Base-by-base conservation (phyloP, 1,140 invertebrate genomes). In the Antheraea pernyi region DNA sequence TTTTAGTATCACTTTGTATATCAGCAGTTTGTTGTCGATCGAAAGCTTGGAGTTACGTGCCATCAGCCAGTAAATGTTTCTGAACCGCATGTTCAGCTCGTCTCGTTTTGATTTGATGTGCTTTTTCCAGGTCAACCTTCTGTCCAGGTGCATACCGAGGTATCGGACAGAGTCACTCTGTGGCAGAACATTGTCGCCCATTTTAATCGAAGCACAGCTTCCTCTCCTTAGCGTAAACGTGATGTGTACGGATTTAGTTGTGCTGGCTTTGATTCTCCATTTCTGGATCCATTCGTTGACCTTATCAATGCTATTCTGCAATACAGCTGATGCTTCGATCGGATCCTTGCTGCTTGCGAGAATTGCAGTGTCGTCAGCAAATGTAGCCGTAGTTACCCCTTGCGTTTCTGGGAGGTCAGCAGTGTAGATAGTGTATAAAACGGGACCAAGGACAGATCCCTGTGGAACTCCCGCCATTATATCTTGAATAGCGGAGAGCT, bases 361-460 rank as follows among this genome's bases (percentile, higher is more conserved):
- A 30, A 30, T 30, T 30, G 22, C 22, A 30, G 22, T 30, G 22
- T 30, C 22, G 22, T 30, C 22, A 4, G 22, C 22, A 30, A 30
- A 30, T 30, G 22, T 30, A 30, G 22, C 48, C n/a, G 11, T 58
- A 58, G 48, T 16, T n/a, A n/a, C 22, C 22, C 22, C 22, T 30
- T 30, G 22, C 1, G 22, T 30, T 30, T 30, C 22, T 30, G 48
- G 48, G 11, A 53, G n/a, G 48, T 53, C 48, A 53, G 48, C 48
- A 53, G 48, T 53, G 48, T 53, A 53, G 11, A 53, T 18, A 53
- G 48, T 53, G 48, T 53, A 53, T 53, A 53, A 53, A 13, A 53
- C 11, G 11, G 48, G 48, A 13, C 48, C 48, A 11, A 1, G 48
- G 48, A 53, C n/a, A 11, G 48, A 53, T 53, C 48, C 48, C 48